Percentiles rank a stretch among this genome's conserved stretches.
Evolutionary conservation across 2,797 vertebrate genomes (phyloP).

Genomic region (Chiroxiphia lanceolata): DNA sequence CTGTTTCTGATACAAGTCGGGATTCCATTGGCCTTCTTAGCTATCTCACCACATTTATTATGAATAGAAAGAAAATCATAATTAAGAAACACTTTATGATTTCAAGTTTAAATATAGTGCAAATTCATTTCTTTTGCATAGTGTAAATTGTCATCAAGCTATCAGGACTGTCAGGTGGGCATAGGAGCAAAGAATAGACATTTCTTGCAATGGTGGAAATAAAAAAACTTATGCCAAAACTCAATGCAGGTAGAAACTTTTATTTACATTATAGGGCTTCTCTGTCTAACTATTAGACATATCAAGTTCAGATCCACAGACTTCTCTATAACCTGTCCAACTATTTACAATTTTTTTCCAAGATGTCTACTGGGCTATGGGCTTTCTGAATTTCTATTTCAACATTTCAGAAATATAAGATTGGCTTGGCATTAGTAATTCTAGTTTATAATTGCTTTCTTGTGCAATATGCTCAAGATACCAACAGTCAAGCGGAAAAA

Average conservation of each 20-base stretch:
- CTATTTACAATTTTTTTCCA: background rate
- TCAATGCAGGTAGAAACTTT: fast-evolving
- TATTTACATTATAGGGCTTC: background rate
- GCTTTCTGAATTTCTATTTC: background rate
- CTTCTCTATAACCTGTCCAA: background rate
- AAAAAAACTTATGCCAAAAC: background rate
- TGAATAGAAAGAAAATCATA: background rate
- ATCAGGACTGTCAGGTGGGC: background rate
- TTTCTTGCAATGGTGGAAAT: background rate
- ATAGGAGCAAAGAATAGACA: background rate
- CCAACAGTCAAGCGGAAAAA: background rate
- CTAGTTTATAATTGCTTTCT: background rate
- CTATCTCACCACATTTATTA: background rate
- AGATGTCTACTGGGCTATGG: fast-evolving
- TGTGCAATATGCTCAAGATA: background rate
- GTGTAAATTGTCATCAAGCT: background rate
- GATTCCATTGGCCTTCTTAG: background rate
- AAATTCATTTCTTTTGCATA: background rate
- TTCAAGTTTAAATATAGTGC: background rate
- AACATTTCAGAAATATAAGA: background rate
- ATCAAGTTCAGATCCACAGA: background rate
- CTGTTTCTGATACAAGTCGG: background rate
- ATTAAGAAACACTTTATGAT: background rate
- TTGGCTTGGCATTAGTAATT: background rate
- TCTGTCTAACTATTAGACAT: background rate